Evolutionary conservation across 2,797 vertebrate species (phyloP), one percentile per base, ranked within the genome.

Genomic region (Enteromius thamalakanensis): DNA sequence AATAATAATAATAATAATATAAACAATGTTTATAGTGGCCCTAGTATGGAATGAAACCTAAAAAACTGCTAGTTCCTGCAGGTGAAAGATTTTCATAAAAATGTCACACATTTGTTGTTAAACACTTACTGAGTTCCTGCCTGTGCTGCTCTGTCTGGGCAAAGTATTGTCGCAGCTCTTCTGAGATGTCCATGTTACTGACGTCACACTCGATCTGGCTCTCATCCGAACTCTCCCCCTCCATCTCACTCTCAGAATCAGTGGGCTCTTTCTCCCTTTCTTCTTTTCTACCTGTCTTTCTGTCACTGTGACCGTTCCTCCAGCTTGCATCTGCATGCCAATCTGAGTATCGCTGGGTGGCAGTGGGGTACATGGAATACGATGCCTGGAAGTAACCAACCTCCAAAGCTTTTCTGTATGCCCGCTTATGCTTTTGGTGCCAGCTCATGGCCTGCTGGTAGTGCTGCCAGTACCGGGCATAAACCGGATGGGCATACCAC

Each of bases 151-250:
- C 97, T 0, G 97, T 98, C 89, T 98, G 92, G 19, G 95, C 96
- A 64, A 99, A 99, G 90, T 96, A 99, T 90, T 98, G 92, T 4
- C 97, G 96, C 19, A 99, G 95, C 89, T 99, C 98, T 26, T 99
- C 95, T 0, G 96, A 98, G 93, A 99, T 99, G 88, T 97, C 97
- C 97, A 98, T 97, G 92, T 96, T 96, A 92, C 95, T 98, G 89
- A 98, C 88, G 9, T 99, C 96, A 21, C 94, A 98, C 72, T 97
- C 98, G 8, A 98, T 93, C 40, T 92, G 94, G 0, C 95, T 93
- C 40, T 94, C 87, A 42, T 89, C 86, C 1, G 96, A 96, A 89
- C 96, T 95, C 0, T 92, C 79, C 26, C 85, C 80, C 21, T 90
- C 92, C 2, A 83, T 15, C 17, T 84, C 86, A 2, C 68, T 82